These are phyloP conservation scores for Yoshiicerus persimilis DNA, from an alignment of 1,140 invertebrate genomes.

Conservation along the genomic window DNA sequence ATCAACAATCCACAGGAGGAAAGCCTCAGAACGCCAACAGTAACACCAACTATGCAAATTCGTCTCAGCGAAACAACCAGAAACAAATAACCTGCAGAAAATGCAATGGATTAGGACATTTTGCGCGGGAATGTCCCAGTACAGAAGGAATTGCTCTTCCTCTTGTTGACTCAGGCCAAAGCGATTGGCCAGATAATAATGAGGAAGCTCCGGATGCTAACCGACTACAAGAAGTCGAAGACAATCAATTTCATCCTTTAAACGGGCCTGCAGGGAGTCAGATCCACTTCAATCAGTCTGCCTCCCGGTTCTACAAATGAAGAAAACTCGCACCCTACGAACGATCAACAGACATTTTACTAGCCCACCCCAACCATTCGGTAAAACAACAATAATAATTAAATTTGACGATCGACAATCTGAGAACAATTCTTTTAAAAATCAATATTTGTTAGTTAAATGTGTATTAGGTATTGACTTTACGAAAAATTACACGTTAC, in stretches of 20 bases:
- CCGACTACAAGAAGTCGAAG: neutral
- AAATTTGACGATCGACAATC: neutral
- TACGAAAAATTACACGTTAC: neutral
- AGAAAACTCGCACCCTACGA: neutral
- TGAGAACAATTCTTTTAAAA: neutral
- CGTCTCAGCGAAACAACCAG: too few species aligned
- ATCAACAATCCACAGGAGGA: too few species aligned
- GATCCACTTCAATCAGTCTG: neutral
- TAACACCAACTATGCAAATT: too few species aligned
- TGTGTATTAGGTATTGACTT: constrained; percentile 24
- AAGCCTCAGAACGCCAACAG: too few species aligned
- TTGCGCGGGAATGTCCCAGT: neutral
- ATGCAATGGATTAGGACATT: neutral
- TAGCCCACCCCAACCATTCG: neutral
- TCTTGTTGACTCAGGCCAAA: neutral
- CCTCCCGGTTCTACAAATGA: neutral
- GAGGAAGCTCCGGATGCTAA: neutral
- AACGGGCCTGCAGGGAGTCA: neutral
- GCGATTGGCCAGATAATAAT: neutral
- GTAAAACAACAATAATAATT: neutral
- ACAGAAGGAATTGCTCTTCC: neutral
- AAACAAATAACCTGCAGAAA: neutral
- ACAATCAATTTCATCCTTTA: neutral
- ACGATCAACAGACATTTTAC: neutral
- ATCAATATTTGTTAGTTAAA: neutral